Percentiles rank a stretch among this genome's conserved stretches.
phyloP scores from a whole-genome alignment of 2,113 vertebrate genomes.

The Colius striatus region DNA sequence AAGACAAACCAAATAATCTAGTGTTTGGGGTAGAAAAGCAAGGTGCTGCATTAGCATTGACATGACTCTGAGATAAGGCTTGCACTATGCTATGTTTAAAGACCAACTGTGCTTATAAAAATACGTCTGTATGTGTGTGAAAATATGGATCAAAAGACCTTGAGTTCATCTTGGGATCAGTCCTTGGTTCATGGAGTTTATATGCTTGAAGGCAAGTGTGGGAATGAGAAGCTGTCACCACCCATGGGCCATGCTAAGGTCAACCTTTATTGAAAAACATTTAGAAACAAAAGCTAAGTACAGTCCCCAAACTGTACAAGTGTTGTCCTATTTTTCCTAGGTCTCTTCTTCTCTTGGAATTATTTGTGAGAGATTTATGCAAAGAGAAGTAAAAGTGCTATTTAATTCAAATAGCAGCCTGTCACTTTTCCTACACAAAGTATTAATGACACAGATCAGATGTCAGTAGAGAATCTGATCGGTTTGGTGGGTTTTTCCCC shows the following conservation, averaged over 20 bases:
- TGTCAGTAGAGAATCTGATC: conserved; percentile 9
- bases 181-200: not conserved
- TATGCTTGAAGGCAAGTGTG: not conserved
- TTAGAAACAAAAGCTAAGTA: not conserved
- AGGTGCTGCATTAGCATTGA: not conserved
- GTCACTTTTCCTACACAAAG: not conserved
- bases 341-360: not conserved
- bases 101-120: not conserved
- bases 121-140: not conserved
- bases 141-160: not conserved
- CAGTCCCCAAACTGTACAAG: not conserved
- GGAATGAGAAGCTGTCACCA: not conserved
- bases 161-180: not conserved
- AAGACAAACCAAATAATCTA: not conserved
- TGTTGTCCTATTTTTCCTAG: not conserved
- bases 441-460: not conserved
- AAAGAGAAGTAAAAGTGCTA: not conserved
- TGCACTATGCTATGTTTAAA: not conserved
- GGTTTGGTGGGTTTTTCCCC: not conserved
- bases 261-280: not conserved
- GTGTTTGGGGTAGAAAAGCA: not conserved
- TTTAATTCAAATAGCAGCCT: not conserved
- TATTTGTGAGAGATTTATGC: not conserved
- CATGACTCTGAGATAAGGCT: not conserved
- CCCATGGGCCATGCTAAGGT: not conserved